These are phyloP conservation scores for Zalophus californianus DNA, from an alignment of 2,797 vertebrate genomes.

Conservation along the genomic window DNA sequence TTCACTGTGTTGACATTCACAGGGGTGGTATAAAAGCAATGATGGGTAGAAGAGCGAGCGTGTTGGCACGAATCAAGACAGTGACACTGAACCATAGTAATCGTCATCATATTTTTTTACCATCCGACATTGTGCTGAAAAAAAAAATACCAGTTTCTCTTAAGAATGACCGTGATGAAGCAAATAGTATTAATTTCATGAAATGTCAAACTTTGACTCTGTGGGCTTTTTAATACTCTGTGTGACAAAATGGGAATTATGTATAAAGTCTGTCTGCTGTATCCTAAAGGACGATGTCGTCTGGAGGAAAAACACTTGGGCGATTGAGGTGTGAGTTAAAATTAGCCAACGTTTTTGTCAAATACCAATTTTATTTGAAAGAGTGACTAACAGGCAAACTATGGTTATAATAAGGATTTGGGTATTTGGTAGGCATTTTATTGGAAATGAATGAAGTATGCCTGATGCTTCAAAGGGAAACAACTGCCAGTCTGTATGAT, in stretches of 20 bases:
- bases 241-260: neutral
- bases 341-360: neutral
- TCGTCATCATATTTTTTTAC: neutral
- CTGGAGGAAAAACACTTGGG: neutral
- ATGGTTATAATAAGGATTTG: neutral
- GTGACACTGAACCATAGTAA: neutral
- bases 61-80: neutral
- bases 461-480: neutral
- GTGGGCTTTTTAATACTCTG: neutral
- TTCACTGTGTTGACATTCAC: neutral
- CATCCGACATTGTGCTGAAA: neutral
- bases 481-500: neutral
- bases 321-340: conserved; percentile 4
- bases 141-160: neutral
- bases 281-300: neutral
- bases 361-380: conserved; percentile 11
- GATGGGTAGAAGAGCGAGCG: rapidly evolving
- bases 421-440: neutral
- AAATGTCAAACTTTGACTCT: neutral
- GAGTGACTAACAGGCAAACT: neutral
- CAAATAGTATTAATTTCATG: conserved; percentile 36
- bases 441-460: neutral
- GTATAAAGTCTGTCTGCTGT: neutral
- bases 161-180: neutral
- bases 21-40: neutral